Base-by-base conservation (phyloP, 2,888 invertebrate species). In the Philonicus albiceps region DNA sequence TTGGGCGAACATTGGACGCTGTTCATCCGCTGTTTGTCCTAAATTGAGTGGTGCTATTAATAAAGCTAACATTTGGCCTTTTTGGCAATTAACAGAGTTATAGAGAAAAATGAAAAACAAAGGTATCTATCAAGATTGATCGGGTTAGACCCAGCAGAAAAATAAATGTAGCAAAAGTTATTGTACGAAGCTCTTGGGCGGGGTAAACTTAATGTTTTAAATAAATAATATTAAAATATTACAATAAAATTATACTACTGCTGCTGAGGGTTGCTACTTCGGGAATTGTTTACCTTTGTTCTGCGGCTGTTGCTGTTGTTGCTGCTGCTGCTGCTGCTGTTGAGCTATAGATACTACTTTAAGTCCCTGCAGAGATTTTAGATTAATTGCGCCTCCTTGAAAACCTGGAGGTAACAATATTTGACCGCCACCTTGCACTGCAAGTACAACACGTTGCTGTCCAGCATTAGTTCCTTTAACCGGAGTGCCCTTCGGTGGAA, bases 351-450 rank as follows among this genome's bases (percentile, higher is more conserved):
- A 94, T 87, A 95, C 94, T 86, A 95, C 94, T 91, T 95, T 95
- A 86, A 95, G 93, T 11, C 94, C 94, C 91, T 94, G 94, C 87
- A 95, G 90, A 11, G 94, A 93, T 90, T 95, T 95, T 22, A 95
- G 93, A 90, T 94, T 94, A 86, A 94, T 92, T 34, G 94, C 93
- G 3, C 93, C 93, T 30, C 94, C 94, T 91, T 94, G 94, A 90
- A 94, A 94, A 49, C 93, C 94, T 8, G 94, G 93, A n/a, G 95
- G 94, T 86, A 95, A 91, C 86, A 95, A 91, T 88, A 95, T 94
- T 90, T 94, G 95, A 0, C 92, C 92, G 34, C 93, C 93, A 64
- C 94, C 93, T 89, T 94, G 94, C 87, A 94, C 93, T 11, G 94
- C 93, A 86, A 94, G 90, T 27, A 94, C 93, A 64, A 94, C 93